Evolutionary conservation across 2,888 invertebrate genomes (phyloP), one percentile per base, ranked within the genome.

Genomic region (Callinectes sapidus): DNA sequence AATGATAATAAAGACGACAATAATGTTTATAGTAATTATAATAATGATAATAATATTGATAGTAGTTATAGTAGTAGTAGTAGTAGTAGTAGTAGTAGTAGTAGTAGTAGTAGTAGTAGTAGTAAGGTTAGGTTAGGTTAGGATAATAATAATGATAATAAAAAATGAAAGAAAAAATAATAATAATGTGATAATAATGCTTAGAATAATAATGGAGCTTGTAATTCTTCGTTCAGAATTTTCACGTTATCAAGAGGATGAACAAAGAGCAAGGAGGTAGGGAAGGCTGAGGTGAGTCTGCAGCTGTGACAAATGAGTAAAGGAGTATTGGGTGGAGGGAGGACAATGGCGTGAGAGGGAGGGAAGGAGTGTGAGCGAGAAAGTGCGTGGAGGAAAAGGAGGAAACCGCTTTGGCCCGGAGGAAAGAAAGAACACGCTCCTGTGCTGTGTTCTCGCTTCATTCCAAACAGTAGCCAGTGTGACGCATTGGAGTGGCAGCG

Each of bases 201-300:
- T 55, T n/a, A 71, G 0, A 66, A 71, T 71, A 71, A 71, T 71
- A 71, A 71, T n/a, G 2, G 5, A 6, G 23, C 23, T 28, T 0
- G 71, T 71, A 48, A 2, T 48, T 48, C 48, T 48, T 48, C 48
- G 48, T 48, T 8, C 10, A 48, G 10, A 5, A 71, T n/a, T 71
- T n/a, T 71, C 8, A 71, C 28, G n/a, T 23, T 23, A 6, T 2
- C 8, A 71, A 28, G 5, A 71, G 28, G 71, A 71, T 71, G 28
- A 71, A 71, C 71, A 71, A 71, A 71, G 71, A 71, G 23, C 10
- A 71, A 89, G 77, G 42, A 13, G 71, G 66, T 39, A 81, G 10
- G 42, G 89, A 18, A 23, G 71, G 66, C n/a, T 85, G 23, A 77
- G 39, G 85, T 13, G 85, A 90, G 90, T n/a, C n/a, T 42, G 87